These are phyloP conservation scores for Chymomyza caudatula DNA, from an alignment of 2,888 invertebrate species.

Conservation along the genomic window DNA sequence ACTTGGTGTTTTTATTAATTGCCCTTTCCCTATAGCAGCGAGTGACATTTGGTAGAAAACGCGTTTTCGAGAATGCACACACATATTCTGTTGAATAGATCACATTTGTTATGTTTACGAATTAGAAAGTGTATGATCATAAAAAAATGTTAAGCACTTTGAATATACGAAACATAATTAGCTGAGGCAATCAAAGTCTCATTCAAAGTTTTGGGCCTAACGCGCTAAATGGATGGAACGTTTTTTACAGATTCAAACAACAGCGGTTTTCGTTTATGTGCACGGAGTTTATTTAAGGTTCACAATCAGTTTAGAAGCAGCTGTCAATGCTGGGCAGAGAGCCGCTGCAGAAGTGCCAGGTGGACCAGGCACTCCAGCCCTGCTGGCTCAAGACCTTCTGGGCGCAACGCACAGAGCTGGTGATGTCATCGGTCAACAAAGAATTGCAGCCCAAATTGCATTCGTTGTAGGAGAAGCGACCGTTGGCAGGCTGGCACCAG, in stretches of 20 bases:
- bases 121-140: not conserved
- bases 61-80: not conserved
- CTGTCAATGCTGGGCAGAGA: conserved; percentile 33
- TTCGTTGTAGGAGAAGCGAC: conserved; percentile 43
- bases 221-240: not conserved
- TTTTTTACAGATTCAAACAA: not conserved
- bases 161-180: no score
- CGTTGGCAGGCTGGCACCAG: conserved; percentile 54
- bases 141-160: not conserved
- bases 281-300: not conserved
- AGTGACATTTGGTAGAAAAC: not conserved
- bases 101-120: not conserved
- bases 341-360: conserved; percentile 38
- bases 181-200: not conserved
- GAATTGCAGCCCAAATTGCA: conserved; percentile 50
- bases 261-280: not conserved
- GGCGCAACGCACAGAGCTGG: conserved; percentile 46
- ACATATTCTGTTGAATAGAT: not conserved
- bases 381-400: conserved; percentile 46
- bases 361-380: conserved; percentile 61
- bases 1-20: not conserved
- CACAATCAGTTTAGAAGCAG: conserved; percentile 34
- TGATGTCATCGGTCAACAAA: conserved; percentile 52
- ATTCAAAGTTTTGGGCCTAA: not conserved
- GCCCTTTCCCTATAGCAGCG: not conserved